These are phyloP conservation scores for Myotis yumanensis DNA, from an alignment of 2,113 vertebrate species.

Conservation along the genomic window DNA sequence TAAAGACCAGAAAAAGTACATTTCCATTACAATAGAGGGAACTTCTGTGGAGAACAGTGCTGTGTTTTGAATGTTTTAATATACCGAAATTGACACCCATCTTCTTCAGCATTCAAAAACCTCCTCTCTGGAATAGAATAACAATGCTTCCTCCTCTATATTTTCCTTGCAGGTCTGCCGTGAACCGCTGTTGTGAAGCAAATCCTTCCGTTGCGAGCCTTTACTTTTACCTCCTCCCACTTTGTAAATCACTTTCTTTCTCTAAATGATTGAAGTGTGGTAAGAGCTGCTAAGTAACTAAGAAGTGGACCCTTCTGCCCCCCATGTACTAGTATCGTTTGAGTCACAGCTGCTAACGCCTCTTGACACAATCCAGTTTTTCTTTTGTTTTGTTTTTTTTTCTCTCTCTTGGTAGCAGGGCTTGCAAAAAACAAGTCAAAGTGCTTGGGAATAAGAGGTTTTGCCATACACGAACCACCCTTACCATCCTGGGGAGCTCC, in stretches of 20 bases:
- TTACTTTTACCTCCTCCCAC: conserved; percentile 66
- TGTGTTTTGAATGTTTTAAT: conserved; percentile 75
- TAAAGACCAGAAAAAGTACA: neutral
- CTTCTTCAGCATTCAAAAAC: conserved; percentile 68
- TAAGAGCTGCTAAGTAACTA: conserved; percentile 68
- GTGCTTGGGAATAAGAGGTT: neutral
- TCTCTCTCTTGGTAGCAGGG: neutral
- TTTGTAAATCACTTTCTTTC: conserved; percentile 60
- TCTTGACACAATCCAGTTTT: conserved; percentile 58
- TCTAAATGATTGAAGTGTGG: conserved; percentile 61
- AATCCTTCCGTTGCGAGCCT: conserved; percentile 69
- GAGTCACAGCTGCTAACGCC: conserved; percentile 59
- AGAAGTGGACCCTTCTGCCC: conserved; percentile 40
- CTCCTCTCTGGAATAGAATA: conserved; percentile 57
- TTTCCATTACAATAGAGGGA: conserved; percentile 55
- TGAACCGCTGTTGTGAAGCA: conserved; percentile 68
- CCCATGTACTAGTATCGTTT: neutral
- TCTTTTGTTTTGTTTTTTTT: neutral
- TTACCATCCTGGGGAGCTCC: neutral
- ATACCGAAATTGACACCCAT: conserved; percentile 74
- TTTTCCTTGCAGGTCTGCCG: conserved; percentile 66
- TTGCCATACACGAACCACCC: neutral
- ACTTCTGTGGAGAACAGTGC: conserved; percentile 52
- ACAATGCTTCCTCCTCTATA: conserved; percentile 64
- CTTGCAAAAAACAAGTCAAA: neutral